phyloP scores from a whole-genome alignment of 2,113 vertebrate genomes.

The Gymnocephalus cernua region DNA sequence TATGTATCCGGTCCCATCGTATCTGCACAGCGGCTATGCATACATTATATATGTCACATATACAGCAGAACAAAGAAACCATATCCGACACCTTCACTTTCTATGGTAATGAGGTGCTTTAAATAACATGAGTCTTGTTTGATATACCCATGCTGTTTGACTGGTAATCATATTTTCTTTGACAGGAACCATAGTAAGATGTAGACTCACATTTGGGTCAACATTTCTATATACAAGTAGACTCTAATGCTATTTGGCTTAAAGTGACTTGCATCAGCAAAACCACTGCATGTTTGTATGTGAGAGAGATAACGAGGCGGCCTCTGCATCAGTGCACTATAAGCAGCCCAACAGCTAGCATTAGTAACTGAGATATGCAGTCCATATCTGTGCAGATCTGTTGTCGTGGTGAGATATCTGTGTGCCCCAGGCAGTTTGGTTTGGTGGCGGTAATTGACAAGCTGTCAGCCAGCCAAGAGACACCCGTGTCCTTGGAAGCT shows the following conservation, averaged over 20 bases:
- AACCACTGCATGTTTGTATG: slow-evolving; percentile 17
- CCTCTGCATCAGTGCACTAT: slow-evolving; percentile 6
- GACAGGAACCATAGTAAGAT: slow-evolving; percentile 27
- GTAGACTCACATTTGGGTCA: slow-evolving; percentile 50
- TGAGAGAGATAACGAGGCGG: neutral
- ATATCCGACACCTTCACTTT: slow-evolving; percentile 52
- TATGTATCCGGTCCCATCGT: neutral
- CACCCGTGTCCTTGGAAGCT: slow-evolving; percentile 69
- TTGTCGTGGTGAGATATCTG: slow-evolving; percentile 36
- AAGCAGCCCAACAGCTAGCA: slow-evolving; percentile 50
- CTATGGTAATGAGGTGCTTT: slow-evolving; percentile 63
- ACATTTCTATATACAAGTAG: slow-evolving; percentile 29
- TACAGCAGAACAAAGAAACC: slow-evolving; percentile 30
- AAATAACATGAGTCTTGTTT: slow-evolving; percentile 48
- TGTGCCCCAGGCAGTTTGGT: slow-evolving; percentile 41
- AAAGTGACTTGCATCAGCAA: slow-evolving; percentile 47
- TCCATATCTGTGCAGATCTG: slow-evolving; percentile 58
- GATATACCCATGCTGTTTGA: slow-evolving; percentile 25
- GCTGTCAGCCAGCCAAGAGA: slow-evolving; percentile 77
- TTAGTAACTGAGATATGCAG: slow-evolving; percentile 24
- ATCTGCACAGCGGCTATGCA: slow-evolving; percentile 15
- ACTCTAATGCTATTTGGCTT: slow-evolving; percentile 35
- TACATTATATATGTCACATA: slow-evolving; percentile 37
- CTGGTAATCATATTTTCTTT: slow-evolving; percentile 50
- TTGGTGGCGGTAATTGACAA: slow-evolving; percentile 72